A percentile compares a stretch with the other conserved stretches of the same genome.
Evolutionary conservation across 2,797 vertebrate genomes (phyloP).

Genomic region (Scolopax rusticola): DNA sequence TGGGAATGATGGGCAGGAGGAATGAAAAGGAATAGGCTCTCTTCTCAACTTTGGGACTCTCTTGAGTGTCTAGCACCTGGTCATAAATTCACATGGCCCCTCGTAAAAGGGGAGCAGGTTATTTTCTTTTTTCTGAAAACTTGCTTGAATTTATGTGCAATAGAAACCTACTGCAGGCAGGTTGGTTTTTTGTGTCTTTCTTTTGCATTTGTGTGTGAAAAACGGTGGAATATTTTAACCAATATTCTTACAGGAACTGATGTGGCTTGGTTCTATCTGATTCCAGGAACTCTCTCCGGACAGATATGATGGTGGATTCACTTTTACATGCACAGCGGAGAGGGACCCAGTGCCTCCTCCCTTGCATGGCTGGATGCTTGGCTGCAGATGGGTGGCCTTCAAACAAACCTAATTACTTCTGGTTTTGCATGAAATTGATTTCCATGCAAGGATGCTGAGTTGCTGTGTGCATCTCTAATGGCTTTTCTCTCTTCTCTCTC

Average conservation of each 20-base stretch:
- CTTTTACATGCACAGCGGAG: conserved; percentile 89
- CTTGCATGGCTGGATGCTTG: conserved; percentile 81
- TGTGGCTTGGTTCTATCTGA: conserved; percentile 81
- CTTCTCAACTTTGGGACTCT: conserved; percentile 29
- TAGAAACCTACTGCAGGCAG: conserved; percentile 23
- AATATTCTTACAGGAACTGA: conserved; percentile 82
- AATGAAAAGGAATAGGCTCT: conserved; percentile 36
- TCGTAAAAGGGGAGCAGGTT: conserved; percentile 66
- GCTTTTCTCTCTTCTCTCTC: conserved; percentile 73
- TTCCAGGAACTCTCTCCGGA: conserved; percentile 84
- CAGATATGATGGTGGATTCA: conserved; percentile 82
- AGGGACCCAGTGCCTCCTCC: conserved; percentile 57
- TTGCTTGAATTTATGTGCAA: conserved; percentile 83
- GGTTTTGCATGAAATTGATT: conserved; percentile 90
- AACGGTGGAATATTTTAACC: conserved; percentile 75
- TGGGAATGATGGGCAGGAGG: conserved; percentile 3
- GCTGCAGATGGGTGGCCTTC: conserved; percentile 69
- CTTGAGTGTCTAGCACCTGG: conserved; percentile 12
- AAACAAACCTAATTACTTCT: conserved; percentile 66
- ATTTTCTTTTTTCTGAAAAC: conserved; percentile 63
- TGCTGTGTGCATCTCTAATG: conserved; percentile 85
- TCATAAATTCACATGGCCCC: conserved; percentile 70
- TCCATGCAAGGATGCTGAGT: conserved; percentile 89
- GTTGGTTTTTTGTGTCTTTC: conserved; percentile 25
- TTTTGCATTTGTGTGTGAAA: conserved; percentile 66